Conservation (phyloP, 2,797 vertebrate genomes). For the Petrocephalus schoutedeni region DNA sequence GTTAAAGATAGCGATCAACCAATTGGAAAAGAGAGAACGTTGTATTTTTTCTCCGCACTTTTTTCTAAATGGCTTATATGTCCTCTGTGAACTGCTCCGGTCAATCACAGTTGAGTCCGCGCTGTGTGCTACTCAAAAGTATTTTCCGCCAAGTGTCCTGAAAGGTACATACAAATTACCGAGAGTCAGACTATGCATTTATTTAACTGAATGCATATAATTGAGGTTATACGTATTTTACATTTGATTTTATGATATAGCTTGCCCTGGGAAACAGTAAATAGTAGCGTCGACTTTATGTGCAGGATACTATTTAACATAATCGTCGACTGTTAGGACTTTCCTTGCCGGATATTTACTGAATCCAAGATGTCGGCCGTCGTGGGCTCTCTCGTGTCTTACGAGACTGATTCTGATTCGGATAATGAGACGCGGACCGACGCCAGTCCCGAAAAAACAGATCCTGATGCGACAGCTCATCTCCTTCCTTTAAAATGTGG, state of each 20-base stretch:
- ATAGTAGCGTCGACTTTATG: background rate
- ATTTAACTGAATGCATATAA: background rate
- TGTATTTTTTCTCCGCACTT: conserved; percentile 14
- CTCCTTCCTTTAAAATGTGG: conserved; percentile 50
- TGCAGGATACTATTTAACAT: background rate
- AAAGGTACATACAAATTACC: conserved; percentile 27
- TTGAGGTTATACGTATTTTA: background rate
- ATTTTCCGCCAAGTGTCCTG: conserved; percentile 26
- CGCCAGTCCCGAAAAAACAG: conserved; percentile 38
- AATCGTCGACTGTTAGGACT: conserved; percentile 22
- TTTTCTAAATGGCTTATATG: background rate
- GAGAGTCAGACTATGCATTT: background rate
- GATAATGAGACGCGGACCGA: conserved; percentile 68
- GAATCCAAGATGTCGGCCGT: conserved; percentile 79
- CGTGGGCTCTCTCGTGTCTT: conserved; percentile 75
- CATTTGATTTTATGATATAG: background rate
- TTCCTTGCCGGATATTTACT: conserved; percentile 47
- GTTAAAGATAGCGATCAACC: background rate
- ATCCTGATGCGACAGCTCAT: conserved; percentile 59
- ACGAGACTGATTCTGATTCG: conserved; percentile 79
- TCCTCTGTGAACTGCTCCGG: background rate
- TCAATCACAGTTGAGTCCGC: conserved; percentile 17
- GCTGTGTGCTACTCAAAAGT: background rate
- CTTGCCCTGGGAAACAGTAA: background rate
- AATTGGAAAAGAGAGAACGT: background rate